A percentile compares a stretch with the other conserved stretches of the same genome.
phyloP scores from a whole-genome alignment of 2,113 vertebrate species.

The Microcebus griseorufus region DNA sequence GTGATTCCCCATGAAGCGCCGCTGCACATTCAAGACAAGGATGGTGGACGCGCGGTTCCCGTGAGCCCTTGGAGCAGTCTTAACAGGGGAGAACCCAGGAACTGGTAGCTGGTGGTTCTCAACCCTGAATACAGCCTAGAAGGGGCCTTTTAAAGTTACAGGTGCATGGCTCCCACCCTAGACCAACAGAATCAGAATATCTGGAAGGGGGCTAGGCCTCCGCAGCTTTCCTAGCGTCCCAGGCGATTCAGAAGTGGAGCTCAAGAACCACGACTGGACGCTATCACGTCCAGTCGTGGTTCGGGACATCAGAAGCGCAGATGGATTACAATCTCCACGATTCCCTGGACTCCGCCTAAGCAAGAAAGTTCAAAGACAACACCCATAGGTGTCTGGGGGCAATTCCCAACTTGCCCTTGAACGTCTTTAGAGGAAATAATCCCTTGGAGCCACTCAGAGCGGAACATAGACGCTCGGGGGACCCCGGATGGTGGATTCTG shows the following conservation, averaged over 20 bases:
- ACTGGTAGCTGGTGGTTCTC: not conserved
- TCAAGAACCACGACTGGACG: not conserved
- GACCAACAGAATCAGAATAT: not conserved
- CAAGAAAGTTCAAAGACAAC: not conserved
- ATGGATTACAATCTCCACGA: slow-evolving; percentile 35
- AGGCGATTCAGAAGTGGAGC: not conserved
- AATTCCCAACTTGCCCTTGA: not conserved
- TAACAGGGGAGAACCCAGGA: not conserved
- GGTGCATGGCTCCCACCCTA: not conserved
- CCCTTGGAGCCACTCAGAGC: not conserved
- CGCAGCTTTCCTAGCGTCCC: not conserved
- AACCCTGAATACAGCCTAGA: not conserved
- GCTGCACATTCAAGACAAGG: no score
- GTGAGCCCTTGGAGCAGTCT: not conserved
- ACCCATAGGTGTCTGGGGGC: not conserved
- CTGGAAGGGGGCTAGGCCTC: not conserved
- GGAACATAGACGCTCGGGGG: not conserved
- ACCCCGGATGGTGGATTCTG: not conserved
- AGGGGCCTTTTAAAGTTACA: not conserved
- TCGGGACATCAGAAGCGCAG: not conserved
- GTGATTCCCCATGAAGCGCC: not conserved
- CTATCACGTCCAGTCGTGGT: no score
- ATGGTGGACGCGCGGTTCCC: not conserved
- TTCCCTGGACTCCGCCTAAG: not conserved
- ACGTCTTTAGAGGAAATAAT: not conserved